Evolutionary conservation across 2,797 vertebrate genomes (phyloP), one percentile per base, ranked within the genome.

Genomic region (Bradypodion ventrale): DNA sequence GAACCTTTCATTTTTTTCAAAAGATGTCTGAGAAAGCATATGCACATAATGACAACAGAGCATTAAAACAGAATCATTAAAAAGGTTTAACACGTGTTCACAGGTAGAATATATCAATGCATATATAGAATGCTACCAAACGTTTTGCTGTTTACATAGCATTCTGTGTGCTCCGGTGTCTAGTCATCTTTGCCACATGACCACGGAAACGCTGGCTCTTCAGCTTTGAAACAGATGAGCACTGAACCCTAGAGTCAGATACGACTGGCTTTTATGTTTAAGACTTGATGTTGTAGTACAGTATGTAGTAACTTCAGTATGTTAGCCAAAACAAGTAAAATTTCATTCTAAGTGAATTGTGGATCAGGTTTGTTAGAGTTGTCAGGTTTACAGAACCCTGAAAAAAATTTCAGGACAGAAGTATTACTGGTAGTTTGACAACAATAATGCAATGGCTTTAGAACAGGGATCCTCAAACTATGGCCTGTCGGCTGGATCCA

Each of bases 1-100:
- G 37, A 75, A 81, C 49, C 63, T 89, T 88, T 88, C 35, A 13
- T 40, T 66, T 87, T 87, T 83, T 72, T n/a, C n/a, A 89, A 49
- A 80, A 79, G 81, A 74, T 5, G 40, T 21, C 52, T 80, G 76
- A 70, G 83, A 83, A 85, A 27, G 79, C 63, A 82, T 44, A 83
- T 65, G 2, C 60, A 80, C 79, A 70, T 19, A 88, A 78, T 42
- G 80, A 40, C 35, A 68, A 46, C 35, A 60, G 62, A 66, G 42
- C 60, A 70, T 2, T 27, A 35, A 3, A 37, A 69, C 5, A 0
- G 0, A 86, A 82, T 23, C 78, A 2, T 23, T 56, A 19, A 68
- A 89, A 83, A 44, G 8, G 70, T 7, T 13, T 60, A 25, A 25
- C 40, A 32, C 76, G 4, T n/a, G 69, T 63, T 63, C 49, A 49